Percentiles rank a stretch among this genome's conserved stretches.
These are phyloP conservation scores for Cephalotes varians DNA, from an alignment of 2,888 invertebrate species.

Conservation along the genomic window DNA sequence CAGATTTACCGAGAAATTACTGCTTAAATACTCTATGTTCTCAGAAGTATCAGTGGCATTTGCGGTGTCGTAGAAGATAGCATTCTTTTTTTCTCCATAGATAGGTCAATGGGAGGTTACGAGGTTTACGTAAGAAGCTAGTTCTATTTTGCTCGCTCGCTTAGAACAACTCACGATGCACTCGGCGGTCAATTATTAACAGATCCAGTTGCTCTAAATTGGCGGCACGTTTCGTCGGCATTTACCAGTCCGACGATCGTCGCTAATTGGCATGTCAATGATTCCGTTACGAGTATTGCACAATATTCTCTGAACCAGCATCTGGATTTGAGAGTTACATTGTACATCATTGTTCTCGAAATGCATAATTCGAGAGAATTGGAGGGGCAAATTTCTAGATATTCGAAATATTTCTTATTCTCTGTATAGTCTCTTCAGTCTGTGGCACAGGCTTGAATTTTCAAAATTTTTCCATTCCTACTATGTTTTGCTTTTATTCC, in stretches of 20 bases:
- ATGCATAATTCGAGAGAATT: not conserved
- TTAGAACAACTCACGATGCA: conserved; percentile 21
- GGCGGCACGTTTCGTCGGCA: conserved; percentile 35
- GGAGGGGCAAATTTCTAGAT: not conserved
- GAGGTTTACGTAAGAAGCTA: conserved; percentile 32
- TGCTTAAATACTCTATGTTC: not conserved
- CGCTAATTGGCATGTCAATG: conserved; percentile 45
- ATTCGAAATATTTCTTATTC: conserved; percentile 5
- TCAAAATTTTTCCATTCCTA: conserved; percentile 20
- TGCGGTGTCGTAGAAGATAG: not conserved
- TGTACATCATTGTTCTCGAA: not conserved
- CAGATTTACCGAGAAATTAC: not conserved
- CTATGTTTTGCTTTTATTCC: not conserved
- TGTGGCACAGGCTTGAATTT: conserved; percentile 15
- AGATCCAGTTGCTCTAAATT: conserved; percentile 52
- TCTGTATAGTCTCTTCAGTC: not conserved
- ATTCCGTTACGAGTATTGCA: conserved; percentile 11
- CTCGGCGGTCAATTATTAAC: conserved; percentile 46
- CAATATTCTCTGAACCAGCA: conserved; percentile 34
- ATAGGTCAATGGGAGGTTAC: conserved; percentile 20
- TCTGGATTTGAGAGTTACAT: conserved; percentile 29
- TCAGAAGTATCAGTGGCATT: not conserved
- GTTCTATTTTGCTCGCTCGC: conserved; percentile 26
- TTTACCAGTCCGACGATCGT: conserved; percentile 1
- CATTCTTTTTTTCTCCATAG: conserved; percentile 1